Conservation (phyloP, 1,140 invertebrate species). For the Rhynchophorus ferrugineus region DNA sequence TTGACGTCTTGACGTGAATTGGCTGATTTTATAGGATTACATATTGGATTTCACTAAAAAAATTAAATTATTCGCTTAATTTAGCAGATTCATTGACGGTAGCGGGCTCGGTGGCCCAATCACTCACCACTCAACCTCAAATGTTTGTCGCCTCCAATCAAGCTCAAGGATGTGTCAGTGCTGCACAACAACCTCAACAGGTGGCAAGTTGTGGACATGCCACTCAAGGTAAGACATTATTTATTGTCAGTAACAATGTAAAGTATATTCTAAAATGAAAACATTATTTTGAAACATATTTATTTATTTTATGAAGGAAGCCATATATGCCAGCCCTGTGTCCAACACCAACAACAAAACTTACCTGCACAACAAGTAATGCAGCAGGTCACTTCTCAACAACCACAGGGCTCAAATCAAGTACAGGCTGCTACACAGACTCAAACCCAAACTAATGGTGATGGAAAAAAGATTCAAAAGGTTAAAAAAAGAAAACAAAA, state of each 20-base stretch:
- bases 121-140: constrained; percentile 10
- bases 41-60: neutral
- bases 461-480: constrained; percentile 26
- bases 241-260: neutral
- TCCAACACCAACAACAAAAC: constrained; percentile 32
- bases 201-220: constrained; percentile 14
- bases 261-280: neutral
- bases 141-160: constrained; percentile 6
- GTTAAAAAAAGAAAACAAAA: constrained; percentile 7
- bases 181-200: constrained; percentile 10
- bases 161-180: constrained; percentile 7
- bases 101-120: constrained; percentile 4
- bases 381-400: constrained; percentile 18
- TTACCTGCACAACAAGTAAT: constrained; percentile 27
- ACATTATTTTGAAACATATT: neutral
- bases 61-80: neutral
- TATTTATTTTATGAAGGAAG: constrained; percentile 1
- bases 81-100: constrained; percentile 17
- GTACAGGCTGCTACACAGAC: constrained; percentile 56
- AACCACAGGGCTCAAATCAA: constrained; percentile 40
- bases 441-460: constrained; percentile 9
- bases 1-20: neutral
- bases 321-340: constrained; percentile 31
- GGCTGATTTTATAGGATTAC: neutral
- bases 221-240: constrained; percentile 11